Conservation (phyloP, 2,888 invertebrate species). For the Drosophila rellima region DNA sequence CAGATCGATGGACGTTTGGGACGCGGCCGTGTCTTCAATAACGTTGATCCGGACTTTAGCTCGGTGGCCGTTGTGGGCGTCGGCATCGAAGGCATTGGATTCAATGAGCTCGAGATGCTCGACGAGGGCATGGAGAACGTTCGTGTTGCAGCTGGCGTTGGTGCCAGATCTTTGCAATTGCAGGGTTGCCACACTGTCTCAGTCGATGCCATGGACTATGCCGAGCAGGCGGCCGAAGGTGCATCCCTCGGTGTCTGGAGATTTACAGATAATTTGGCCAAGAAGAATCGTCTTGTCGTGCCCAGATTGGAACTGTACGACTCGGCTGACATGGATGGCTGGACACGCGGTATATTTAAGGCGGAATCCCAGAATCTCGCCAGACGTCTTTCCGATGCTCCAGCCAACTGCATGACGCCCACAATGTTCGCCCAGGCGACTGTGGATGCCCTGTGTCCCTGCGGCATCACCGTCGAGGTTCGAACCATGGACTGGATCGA, state of each 20-base stretch:
- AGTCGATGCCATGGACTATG: conserved; percentile 88
- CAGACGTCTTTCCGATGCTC: conserved; percentile 89
- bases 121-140: conserved; percentile 90
- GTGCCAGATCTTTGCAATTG: conserved; percentile 85
- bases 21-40: conserved; percentile 87
- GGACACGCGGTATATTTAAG: conserved; percentile 89
- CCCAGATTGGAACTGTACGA: conserved; percentile 87
- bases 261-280: conserved; percentile 88
- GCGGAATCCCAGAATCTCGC: conserved; percentile 92
- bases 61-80: conserved; percentile 90
- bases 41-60: conserved; percentile 87
- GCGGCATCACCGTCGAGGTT: conserved; percentile 86
- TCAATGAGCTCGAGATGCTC: conserved; percentile 89
- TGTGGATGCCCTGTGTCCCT: conserved; percentile 88
- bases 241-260: conserved; percentile 87
- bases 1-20: conserved; percentile 79
- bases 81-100: conserved; percentile 88
- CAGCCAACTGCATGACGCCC: conserved; percentile 92
- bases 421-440: conserved; percentile 89
- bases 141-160: conserved; percentile 88
- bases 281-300: conserved; percentile 84
- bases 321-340: conserved; percentile 87
- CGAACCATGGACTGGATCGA: conserved; percentile 87
- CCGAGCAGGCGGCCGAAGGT: conserved; percentile 90
- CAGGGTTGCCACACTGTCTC: conserved; percentile 86